Evolutionary conservation across 2,888 invertebrate genomes (phyloP).

Genomic region (Andrena minutula): DNA sequence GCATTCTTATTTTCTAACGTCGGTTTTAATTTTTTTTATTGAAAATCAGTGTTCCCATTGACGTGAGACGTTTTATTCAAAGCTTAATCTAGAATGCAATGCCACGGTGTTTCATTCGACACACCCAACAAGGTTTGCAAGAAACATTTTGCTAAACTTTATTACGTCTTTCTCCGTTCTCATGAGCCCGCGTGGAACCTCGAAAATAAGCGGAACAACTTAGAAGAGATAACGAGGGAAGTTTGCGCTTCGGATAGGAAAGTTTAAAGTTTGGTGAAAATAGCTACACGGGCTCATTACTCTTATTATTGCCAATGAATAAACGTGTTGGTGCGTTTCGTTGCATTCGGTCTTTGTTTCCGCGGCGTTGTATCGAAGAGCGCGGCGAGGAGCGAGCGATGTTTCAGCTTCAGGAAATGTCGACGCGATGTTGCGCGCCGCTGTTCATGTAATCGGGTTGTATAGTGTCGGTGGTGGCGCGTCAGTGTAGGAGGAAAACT

Average conservation of each 20-base stretch:
- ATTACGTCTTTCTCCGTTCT: background rate
- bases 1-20: too few relatives aligned
- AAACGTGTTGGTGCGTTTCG: background rate
- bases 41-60: too few relatives aligned
- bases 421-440: slow-evolving; percentile 46
- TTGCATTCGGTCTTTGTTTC: slow-evolving; percentile 20
- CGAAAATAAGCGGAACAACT: background rate
- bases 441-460: slow-evolving; percentile 60
- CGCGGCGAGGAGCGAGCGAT: slow-evolving; percentile 43
- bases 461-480: slow-evolving; percentile 37
- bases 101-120: too few relatives aligned
- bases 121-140: too few relatives aligned
- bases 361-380: background rate
- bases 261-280: slow-evolving; percentile 3
- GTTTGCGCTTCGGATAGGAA: background rate
- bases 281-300: background rate
- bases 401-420: slow-evolving; percentile 50
- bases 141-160: background rate
- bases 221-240: background rate
- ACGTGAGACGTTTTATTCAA: too few relatives aligned
- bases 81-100: too few relatives aligned
- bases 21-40: too few relatives aligned
- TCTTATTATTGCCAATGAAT: background rate
- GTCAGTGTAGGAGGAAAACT: slow-evolving; percentile 63
- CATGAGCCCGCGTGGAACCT: background rate